These are phyloP conservation scores for Leucoraja erinaceus DNA, from an alignment of 2,113 vertebrate genomes.

Conservation along the genomic window DNA sequence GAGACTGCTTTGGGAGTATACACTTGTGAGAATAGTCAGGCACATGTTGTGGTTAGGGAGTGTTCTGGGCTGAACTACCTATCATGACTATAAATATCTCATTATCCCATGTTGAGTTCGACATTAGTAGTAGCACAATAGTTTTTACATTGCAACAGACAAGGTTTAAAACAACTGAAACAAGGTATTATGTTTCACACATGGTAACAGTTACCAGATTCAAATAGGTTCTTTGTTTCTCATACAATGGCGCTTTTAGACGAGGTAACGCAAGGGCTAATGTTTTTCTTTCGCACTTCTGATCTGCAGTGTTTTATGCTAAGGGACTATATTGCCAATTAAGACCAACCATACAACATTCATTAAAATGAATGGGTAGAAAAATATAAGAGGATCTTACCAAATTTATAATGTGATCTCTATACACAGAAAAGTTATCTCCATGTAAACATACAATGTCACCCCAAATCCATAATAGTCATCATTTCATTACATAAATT, in stretches of 20 bases:
- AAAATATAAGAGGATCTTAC: not conserved
- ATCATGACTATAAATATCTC: conserved; percentile 2
- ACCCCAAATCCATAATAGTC: not conserved
- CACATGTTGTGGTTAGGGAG: not conserved
- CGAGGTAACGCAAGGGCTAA: not conserved
- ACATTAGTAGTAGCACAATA: not conserved
- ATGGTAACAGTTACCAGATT: conserved; percentile 10
- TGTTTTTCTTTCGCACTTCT: not conserved
- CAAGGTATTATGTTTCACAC: conserved; percentile 12
- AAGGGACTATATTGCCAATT: conserved; percentile 10
- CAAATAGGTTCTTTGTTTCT: conserved; percentile 22
- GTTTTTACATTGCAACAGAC: not conserved
- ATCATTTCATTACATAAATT: not conserved
- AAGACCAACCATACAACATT: not conserved
- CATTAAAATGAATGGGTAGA: conserved; percentile 24
- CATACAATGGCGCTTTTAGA: conserved; percentile 22
- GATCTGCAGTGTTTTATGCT: not conserved
- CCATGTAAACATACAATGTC: not conserved
- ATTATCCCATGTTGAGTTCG: not conserved
- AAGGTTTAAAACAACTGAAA: conserved; percentile 29
- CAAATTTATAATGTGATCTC: not conserved
- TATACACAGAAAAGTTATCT: not conserved
- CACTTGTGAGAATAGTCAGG: not conserved
- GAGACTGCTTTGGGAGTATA: not conserved
- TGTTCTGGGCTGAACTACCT: not conserved